Evolutionary conservation across 2,888 invertebrate species (phyloP), one percentile per base, ranked within the genome.

Genomic region (Xanthia icteritia): DNA sequence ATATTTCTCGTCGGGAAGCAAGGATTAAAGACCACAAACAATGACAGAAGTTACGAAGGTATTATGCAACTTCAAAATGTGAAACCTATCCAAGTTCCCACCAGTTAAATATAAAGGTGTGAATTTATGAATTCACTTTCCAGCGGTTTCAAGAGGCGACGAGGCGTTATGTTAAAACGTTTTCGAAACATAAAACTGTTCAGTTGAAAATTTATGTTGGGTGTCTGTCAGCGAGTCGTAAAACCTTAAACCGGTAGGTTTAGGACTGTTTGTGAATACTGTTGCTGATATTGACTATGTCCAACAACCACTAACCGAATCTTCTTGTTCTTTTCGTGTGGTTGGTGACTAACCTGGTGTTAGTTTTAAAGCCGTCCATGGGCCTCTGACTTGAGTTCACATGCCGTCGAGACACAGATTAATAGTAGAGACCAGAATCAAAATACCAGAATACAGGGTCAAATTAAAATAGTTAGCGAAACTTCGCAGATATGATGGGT

Each of bases 71-170:
- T 56, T 60, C 9, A 27, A 67, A 75, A 67, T 76, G 83, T 77
- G 76, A 69, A 77, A 85, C 76, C n/a, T 65, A 74, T 72, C 64
- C 23, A 6, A 60, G 39, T 51, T 60, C 54, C 45, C 54, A 51
- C 31, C n/a, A 11, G 39, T 64, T 84, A 73, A 79, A 67, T 70
- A 74, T 36, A 31, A 58, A 77, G 42, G 81, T 77, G 79, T 82
- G 45, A 81, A 81, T 74, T 72, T 73, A 61, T 84, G 45, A 72
- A 73, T 71, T 85, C 73, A 73, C 82, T 87, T 85, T 86, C 85
- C 82, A 87, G 68, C 31, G 63, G 65, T 64, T 75, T 66, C 68
- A 76, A 54, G 45, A 64, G 70, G 11, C 45, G 67, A 56, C 69
- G 60, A 31, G 42, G 51, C 60, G 51, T 39, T 58, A 58, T 65